A percentile compares a stretch with the other conserved stretches of the same genome.
These are phyloP conservation scores for Neodontobutis hainanensis DNA, from an alignment of 2,113 vertebrate genomes.

Conservation along the genomic window DNA sequence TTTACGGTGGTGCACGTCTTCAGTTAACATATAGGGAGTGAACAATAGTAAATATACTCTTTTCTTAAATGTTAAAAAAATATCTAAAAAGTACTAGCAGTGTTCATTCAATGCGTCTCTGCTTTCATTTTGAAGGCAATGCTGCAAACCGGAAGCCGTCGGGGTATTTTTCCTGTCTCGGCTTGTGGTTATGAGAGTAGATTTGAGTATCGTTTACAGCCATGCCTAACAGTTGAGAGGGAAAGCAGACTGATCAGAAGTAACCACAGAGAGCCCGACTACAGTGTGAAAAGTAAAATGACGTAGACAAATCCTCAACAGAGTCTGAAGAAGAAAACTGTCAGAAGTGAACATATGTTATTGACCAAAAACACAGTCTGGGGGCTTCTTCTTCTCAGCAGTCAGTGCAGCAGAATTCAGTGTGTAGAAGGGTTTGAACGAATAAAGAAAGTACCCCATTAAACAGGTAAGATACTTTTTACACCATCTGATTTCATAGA, in stretches of 20 bases:
- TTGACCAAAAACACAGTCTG: background rate
- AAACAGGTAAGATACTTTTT: conserved; percentile 18
- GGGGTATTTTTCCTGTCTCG: background rate
- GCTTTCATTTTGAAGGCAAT: conserved; percentile 56
- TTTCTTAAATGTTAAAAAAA: no score
- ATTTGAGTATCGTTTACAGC: background rate
- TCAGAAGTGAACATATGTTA: background rate
- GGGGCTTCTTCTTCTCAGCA: background rate
- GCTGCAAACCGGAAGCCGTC: conserved; percentile 43
- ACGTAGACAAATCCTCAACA: background rate
- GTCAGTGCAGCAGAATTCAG: background rate
- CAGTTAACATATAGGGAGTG: no score
- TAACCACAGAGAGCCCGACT: background rate
- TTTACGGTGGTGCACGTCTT: no score
- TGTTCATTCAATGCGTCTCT: no score
- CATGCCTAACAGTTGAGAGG: background rate
- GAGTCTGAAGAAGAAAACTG: background rate
- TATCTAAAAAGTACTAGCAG: no score
- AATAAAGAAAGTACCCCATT: background rate
- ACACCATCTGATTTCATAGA: background rate
- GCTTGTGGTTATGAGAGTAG: background rate
- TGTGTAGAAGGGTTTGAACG: background rate
- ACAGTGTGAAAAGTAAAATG: background rate
- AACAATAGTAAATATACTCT: no score
- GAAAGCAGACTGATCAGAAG: background rate